Evolutionary conservation across 2,888 invertebrate genomes (phyloP), one percentile per base, ranked within the genome.

Genomic region (Sepiola atlantica): DNA sequence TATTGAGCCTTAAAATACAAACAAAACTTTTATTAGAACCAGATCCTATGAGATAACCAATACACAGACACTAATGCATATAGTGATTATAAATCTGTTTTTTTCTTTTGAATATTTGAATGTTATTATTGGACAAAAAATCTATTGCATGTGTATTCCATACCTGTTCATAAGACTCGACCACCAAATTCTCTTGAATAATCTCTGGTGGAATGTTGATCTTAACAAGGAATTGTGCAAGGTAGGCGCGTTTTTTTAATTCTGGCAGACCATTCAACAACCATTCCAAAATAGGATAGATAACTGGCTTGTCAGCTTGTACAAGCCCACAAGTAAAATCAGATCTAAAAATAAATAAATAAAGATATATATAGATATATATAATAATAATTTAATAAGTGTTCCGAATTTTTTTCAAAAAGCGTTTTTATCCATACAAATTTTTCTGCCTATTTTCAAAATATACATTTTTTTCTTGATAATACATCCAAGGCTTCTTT

Each of bases 201-300:
- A 98, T 98, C 95, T 98, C 98, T 3, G 98, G 97, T 0, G 98
- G 98, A 94, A 98, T 98, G 94, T 98, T 98, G 4, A 98, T 98
- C 97, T 98, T 98, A 92, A 98, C 98, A 93, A 98, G 97, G 96
- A 97, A 98, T 94, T 97, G 98, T n/a, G 99, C 98, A 94, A 99
- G 98, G 97, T 99, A 99, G 0, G 98, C 98, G 94, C 99, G 98
- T 96, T 98, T 98, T 97, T 98, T 98, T 55, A 98, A 98, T 95
- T 98, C 98, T 3, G 98, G 98, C 94, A 98, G 98, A 96, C 98
- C 98, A 28, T 98, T 98, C 45, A 99, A 98, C 20, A 99, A 98
- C 98, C 99, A 99, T 97, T 98, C 98, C 94, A 99, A 97, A 94
- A 98, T 98, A 24, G 98, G 98, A 97, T 98, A 98, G 94, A 99